These are phyloP conservation scores for Tympanuchus pallidicinctus DNA, from an alignment of 2,113 vertebrate genomes.

Conservation along the genomic window DNA sequence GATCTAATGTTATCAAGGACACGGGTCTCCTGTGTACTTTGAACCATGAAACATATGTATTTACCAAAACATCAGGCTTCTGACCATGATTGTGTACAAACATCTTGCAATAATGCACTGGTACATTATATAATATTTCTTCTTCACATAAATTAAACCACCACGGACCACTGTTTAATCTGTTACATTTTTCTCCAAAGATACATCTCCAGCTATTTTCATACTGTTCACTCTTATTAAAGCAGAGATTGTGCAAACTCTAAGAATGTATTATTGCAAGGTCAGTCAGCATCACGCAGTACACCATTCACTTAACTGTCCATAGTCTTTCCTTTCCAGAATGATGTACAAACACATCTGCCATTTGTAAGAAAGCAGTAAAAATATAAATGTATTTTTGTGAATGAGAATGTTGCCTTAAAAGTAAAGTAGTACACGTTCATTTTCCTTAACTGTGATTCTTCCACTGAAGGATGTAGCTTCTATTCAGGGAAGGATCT, in stretches of 20 bases:
- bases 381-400: accelerated
- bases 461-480: background rate
- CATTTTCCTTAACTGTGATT: background rate
- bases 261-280: background rate
- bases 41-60: background rate
- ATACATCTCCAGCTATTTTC: background rate
- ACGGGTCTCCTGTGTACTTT: background rate
- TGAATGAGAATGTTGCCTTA: background rate
- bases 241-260: background rate
- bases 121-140: background rate
- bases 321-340: background rate
- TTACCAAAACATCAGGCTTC: background rate
- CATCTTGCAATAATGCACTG: background rate
- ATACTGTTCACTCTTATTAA: background rate
- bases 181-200: background rate
- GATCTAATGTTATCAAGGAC: background rate
- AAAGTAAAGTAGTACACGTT: background rate
- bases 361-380: background rate
- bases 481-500: background rate
- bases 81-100: background rate
- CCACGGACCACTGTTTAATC: background rate
- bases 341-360: background rate
- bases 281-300: background rate
- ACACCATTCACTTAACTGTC: background rate
- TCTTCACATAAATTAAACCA: background rate